phyloP scores from a whole-genome alignment of 2,797 vertebrate species.

The Argya squamiceps region DNA sequence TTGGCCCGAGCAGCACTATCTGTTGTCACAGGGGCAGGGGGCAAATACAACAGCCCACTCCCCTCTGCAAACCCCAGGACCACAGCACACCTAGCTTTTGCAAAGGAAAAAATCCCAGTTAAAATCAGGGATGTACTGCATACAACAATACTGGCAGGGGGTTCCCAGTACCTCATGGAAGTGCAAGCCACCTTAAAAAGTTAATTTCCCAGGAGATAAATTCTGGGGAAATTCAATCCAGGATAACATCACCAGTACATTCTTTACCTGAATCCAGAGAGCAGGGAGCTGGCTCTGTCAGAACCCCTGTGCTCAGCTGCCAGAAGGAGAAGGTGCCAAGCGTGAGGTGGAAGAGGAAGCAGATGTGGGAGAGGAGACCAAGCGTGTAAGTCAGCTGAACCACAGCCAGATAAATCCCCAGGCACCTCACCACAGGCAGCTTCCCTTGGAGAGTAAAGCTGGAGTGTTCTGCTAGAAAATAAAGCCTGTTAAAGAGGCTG shows the following conservation, averaged over 20 bases:
- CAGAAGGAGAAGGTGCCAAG: conserved; percentile 33
- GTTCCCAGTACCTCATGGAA: background rate
- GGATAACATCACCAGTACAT: background rate
- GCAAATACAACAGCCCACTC: fast-evolving
- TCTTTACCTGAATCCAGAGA: background rate
- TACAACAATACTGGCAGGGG: fast-evolving
- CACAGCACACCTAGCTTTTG: background rate
- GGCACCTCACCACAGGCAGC: background rate
- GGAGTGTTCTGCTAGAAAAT: background rate
- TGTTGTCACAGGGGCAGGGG: background rate
- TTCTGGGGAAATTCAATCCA: background rate
- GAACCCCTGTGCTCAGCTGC: fast-evolving
- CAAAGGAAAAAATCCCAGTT: background rate
- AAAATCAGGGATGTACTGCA: background rate
- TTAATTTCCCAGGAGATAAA: background rate
- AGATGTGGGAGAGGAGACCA: conserved; percentile 38
- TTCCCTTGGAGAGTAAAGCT: background rate
- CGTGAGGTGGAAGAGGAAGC: background rate
- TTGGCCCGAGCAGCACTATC: fast-evolving
- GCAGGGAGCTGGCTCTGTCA: background rate
- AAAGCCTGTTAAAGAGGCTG: conserved; percentile 27
- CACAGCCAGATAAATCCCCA: conserved; percentile 10
- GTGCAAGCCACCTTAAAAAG: background rate
- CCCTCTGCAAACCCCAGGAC: background rate
- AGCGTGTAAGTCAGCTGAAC: background rate